Evolutionary conservation across 2,113 vertebrate species (phyloP).

Genomic region (Lycaon pictus): DNA sequence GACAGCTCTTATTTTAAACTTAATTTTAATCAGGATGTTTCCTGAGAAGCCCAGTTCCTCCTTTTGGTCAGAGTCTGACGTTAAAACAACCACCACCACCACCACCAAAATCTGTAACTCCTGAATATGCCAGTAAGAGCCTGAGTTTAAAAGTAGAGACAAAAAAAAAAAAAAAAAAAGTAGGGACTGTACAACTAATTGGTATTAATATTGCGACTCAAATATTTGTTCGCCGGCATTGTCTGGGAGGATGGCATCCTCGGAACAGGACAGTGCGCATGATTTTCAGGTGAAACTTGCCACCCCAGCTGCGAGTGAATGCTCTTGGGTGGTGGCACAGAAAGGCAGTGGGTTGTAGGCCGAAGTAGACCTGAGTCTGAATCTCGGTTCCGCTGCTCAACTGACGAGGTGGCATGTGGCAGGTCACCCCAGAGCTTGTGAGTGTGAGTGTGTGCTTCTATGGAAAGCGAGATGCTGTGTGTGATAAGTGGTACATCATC

Average conservation of each 20-base stretch:
- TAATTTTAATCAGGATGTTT: slow-evolving; percentile 18
- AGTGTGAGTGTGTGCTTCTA: neutral
- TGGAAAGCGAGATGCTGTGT: neutral
- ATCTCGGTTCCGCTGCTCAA: neutral
- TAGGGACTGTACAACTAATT: neutral
- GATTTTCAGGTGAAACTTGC: neutral
- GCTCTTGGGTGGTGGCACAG: neutral
- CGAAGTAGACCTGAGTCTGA: neutral
- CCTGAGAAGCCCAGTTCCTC: neutral
- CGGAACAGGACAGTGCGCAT: neutral
- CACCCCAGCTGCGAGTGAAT: neutral
- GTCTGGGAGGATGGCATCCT: neutral
- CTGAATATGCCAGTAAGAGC: neutral
- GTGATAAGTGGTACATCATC: rapidly evolving
- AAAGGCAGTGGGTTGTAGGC: neutral
- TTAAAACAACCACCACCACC: neutral
- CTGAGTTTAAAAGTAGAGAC: neutral
- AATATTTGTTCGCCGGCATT: neutral
- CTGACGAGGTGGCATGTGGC: rapidly evolving
- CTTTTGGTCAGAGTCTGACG: neutral
- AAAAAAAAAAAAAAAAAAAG: too few relatives aligned
- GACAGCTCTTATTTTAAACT: neutral
- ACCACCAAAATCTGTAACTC: neutral
- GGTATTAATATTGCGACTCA: neutral
- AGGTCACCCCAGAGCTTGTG: rapidly evolving